These are phyloP conservation scores for Mamestra brassicae DNA, from an alignment of 2,888 invertebrate genomes.

Conservation along the genomic window DNA sequence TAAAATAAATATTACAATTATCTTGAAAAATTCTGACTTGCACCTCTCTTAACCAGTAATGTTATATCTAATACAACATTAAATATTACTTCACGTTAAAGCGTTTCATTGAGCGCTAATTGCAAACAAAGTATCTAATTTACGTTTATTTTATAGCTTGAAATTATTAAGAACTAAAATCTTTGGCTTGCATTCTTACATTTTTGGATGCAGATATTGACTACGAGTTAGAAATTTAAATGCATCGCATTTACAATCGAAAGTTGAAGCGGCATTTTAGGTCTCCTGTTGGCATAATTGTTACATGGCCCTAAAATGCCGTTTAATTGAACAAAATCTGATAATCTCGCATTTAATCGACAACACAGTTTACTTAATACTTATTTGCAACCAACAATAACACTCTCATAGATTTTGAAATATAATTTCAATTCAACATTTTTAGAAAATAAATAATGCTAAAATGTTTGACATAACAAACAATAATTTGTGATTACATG, in stretches of 20 bases:
- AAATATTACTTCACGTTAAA: conserved; percentile 61
- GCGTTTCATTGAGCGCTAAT: conserved; percentile 68
- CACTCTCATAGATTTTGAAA: conserved; percentile 2
- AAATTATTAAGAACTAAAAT: conserved; percentile 26
- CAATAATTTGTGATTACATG: conserved; percentile 18
- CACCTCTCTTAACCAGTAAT: conserved; percentile 45
- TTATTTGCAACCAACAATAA: conserved; percentile 15
- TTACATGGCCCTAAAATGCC: background rate
- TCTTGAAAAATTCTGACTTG: conserved; percentile 40
- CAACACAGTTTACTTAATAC: background rate
- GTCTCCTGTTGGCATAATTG: background rate
- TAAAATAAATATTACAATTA: background rate
- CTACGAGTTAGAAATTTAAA: background rate
- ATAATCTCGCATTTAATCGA: background rate
- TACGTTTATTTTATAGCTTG: conserved; percentile 27
- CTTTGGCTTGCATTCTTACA: conserved; percentile 14
- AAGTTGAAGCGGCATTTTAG: background rate
- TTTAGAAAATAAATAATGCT: background rate
- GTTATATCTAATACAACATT: conserved; percentile 59
- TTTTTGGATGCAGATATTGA: background rate
- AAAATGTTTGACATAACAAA: background rate
- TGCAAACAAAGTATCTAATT: conserved; percentile 55
- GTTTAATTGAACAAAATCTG: background rate
- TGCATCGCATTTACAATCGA: background rate
- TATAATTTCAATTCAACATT: fast-evolving